Base-by-base conservation (phyloP, 2,888 invertebrate species). In the Diplazon laetatorius region DNA sequence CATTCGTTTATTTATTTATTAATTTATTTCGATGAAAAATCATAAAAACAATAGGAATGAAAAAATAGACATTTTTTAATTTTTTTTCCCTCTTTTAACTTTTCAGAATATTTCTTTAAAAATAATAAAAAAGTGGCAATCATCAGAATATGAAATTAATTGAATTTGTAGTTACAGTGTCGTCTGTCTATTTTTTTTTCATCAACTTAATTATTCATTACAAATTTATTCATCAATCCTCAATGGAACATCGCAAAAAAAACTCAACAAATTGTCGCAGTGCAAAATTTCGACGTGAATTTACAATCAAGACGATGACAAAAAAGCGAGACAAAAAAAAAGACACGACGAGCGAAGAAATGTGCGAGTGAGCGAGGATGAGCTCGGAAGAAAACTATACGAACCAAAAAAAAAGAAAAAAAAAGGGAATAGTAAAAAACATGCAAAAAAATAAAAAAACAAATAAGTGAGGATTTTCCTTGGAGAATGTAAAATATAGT, bases 401-500 rank as follows among this genome's bases (percentile, higher is more conserved):
- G 46, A 52, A 60, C 42, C 39, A 42, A 65, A 60, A 42, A 69
- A 70, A 68, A 48, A 22, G 35, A 65, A 71, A 72, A 37, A 65
- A 60, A 65, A 60, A 42, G 69, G 68, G 63, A 48, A 22, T 35
- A 65, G 69, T 70, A 37, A 65, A 60, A 30, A 2, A 2, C 30
- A 2, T 6, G 30, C 6, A 30, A 6, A 30, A 30, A 30, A 30
- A 30, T 5, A 6, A 30, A 70, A 68, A 50, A 20, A 35, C 59
- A 69, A 73, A 37, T 69, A 60, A 20, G 25, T n/a, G 76, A 60
- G 59, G 65, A 52, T 76, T 73, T 66, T 75, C n/a, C 55, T 39
- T 42, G 76, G 75, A 48, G 60, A 78, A 65, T 70, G 70, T 70
- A 60, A 60, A 60, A 75, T 72, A 75, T 81, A 77, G 81, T 78